Percentiles rank a stretch among this genome's conserved stretches.
These are phyloP conservation scores for Chrysolina haemoptera DNA, from an alignment of 2,888 invertebrate genomes.

Conservation along the genomic window DNA sequence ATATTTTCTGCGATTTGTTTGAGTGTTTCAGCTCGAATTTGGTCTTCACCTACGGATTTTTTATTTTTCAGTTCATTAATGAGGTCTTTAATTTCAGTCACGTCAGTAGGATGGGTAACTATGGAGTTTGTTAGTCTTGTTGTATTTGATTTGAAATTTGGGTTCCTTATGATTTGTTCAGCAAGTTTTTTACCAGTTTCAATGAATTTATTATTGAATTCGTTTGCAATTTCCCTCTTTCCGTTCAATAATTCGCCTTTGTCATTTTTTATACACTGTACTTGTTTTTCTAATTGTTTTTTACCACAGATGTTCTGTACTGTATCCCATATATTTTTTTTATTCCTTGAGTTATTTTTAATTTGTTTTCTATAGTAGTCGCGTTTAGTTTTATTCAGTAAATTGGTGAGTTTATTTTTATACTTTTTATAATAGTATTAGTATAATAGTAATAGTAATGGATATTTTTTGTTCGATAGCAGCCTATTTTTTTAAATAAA, in stretches of 20 bases:
- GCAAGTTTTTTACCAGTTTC: slow-evolving; percentile 3
- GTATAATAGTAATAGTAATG: too few species aligned
- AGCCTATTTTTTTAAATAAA: too few species aligned
- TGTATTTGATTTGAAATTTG: background rate
- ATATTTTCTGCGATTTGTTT: too few species aligned
- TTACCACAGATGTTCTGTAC: background rate
- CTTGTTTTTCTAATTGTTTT: background rate
- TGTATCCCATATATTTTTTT: background rate
- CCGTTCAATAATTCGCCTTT: background rate
- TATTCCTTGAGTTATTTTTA: background rate
- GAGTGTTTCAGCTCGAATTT: too few species aligned
- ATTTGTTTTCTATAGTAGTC: background rate
- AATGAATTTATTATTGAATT: slow-evolving; percentile 8
- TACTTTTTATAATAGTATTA: too few species aligned
- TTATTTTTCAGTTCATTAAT: too few species aligned
- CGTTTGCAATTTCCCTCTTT: slow-evolving; percentile 12
- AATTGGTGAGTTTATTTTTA: too few species aligned
- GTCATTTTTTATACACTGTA: slow-evolving; percentile 5
- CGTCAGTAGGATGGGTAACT: too few species aligned
- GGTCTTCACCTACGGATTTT: too few species aligned
- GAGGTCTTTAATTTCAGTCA: too few species aligned
- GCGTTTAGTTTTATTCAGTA: background rate
- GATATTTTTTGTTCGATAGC: too few species aligned
- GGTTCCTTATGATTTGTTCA: slow-evolving; percentile 8
- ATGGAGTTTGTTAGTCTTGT: background rate